Conservation (phyloP, 2,888 invertebrate genomes). For the Creontiades dilutus region DNA sequence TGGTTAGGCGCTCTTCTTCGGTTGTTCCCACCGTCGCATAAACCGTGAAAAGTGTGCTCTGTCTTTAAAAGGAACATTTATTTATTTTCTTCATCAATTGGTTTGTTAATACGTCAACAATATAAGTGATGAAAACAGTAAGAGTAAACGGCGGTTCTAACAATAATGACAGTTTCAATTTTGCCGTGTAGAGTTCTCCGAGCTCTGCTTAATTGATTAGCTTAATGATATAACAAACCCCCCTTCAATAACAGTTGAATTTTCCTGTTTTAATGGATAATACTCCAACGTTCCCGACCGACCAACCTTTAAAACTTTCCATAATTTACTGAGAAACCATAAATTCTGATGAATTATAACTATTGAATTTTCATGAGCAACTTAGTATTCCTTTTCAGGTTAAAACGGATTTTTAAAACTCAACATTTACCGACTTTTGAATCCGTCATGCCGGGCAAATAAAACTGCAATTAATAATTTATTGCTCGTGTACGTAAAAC, state of each 20-base stretch:
- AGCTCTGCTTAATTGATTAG: too few relatives aligned
- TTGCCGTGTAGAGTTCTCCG: not conserved
- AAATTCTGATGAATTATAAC: too few relatives aligned
- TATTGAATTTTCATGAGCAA: too few relatives aligned
- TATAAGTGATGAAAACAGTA: not conserved
- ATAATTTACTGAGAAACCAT: too few relatives aligned
- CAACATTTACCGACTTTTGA: too few relatives aligned
- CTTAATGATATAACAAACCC: too few relatives aligned
- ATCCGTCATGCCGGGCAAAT: not conserved
- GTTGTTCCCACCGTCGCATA: not conserved
- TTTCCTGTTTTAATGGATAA: too few relatives aligned
- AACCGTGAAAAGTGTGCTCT: not conserved
- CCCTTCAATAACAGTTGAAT: too few relatives aligned
- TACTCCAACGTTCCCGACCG: too few relatives aligned
- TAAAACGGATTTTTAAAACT: too few relatives aligned
- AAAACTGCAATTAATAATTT: not conserved
- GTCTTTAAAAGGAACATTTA: not conserved
- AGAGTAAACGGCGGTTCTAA: not conserved
- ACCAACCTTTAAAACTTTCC: too few relatives aligned
- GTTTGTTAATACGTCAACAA: not conserved
- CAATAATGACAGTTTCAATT: not conserved
- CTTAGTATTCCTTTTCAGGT: too few relatives aligned
- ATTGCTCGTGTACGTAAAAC: not conserved
- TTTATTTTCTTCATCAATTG: constrained; percentile 8
- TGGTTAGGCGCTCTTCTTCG: not conserved